Conservation (phyloP, 2,888 invertebrate species). For the Antheraea assamensis region DNA sequence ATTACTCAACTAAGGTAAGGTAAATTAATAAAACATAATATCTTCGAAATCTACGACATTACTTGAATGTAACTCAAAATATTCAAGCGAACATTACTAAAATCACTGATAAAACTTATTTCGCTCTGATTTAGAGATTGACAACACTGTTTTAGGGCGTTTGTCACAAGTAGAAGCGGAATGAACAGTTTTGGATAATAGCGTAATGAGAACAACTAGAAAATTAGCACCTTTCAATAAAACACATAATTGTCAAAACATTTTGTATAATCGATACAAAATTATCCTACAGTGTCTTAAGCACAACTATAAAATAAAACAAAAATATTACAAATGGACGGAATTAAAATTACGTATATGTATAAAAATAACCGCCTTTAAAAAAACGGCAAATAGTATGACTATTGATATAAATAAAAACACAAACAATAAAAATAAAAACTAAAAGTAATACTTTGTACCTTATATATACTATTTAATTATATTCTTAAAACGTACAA, state of each 20-base stretch:
- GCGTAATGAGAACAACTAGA: not conserved
- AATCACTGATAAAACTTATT: not conserved
- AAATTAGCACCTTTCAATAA: not conserved
- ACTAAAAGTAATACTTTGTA: slow-evolving; percentile 28
- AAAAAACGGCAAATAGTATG: slow-evolving; percentile 21
- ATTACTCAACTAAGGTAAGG: too few species aligned
- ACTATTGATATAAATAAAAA: slow-evolving; percentile 15
- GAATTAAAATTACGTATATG: slow-evolving; percentile 27
- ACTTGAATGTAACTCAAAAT: not conserved
- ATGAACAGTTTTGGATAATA: not conserved
- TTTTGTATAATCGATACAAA: not conserved
- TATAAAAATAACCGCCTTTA: slow-evolving; percentile 12
- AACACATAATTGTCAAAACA: not conserved
- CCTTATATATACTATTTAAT: slow-evolving; percentile 18
- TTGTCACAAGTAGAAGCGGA: not conserved
- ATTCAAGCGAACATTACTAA: not conserved
- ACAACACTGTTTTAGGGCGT: not conserved
- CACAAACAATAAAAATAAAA: slow-evolving; percentile 17
- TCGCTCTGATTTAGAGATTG: not conserved
- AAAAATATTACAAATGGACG: slow-evolving; percentile 35
- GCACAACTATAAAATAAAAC: slow-evolving; percentile 22
- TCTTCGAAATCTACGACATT: too few species aligned
- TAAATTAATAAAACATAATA: too few species aligned
- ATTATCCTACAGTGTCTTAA: slow-evolving; percentile 5
- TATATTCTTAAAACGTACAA: slow-evolving; percentile 13